Evolutionary conservation across 2,113 vertebrate species (phyloP).

Genomic region (Galemys pyrenaicus): DNA sequence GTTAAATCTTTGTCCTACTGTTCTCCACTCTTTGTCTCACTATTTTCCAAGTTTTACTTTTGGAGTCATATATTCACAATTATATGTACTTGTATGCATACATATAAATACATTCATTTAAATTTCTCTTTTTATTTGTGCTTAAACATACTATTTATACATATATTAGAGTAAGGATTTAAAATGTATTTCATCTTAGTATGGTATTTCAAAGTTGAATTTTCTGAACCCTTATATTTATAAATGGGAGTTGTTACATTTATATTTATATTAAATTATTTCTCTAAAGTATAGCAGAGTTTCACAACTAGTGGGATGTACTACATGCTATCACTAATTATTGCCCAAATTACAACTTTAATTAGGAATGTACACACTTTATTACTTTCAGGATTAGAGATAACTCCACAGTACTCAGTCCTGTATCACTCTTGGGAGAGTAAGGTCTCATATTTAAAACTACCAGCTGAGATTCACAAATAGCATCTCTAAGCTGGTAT

Average conservation of each 20-base stretch:
- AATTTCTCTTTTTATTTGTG: slow-evolving; percentile 18
- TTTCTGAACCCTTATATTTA: not conserved
- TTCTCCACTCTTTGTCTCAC: not conserved
- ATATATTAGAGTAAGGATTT: not conserved
- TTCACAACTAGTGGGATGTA: not conserved
- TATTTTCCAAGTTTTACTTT: slow-evolving; percentile 47
- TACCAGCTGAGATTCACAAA: slow-evolving; percentile 49
- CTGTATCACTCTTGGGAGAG: slow-evolving; percentile 42
- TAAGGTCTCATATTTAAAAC: slow-evolving; percentile 64
- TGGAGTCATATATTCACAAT: not conserved
- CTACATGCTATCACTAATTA: not conserved
- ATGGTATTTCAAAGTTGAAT: slow-evolving; percentile 41
- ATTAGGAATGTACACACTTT: slow-evolving; percentile 19
- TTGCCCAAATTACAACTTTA: slow-evolving; percentile 30
- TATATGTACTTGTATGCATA: not conserved
- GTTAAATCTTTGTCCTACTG: not conserved
- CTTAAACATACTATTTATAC: slow-evolving; percentile 24
- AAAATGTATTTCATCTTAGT: not conserved
- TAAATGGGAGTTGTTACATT: not conserved
- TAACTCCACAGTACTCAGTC: not conserved
- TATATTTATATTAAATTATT: slow-evolving; percentile 43
- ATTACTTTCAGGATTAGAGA: slow-evolving; percentile 47
- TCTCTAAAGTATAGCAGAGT: not conserved
- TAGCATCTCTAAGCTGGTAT: slow-evolving; percentile 58
- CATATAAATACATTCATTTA: not conserved